Evolutionary conservation across 1,140 invertebrate species (phyloP).

Genomic region (Rhizoglyphus robini): DNA sequence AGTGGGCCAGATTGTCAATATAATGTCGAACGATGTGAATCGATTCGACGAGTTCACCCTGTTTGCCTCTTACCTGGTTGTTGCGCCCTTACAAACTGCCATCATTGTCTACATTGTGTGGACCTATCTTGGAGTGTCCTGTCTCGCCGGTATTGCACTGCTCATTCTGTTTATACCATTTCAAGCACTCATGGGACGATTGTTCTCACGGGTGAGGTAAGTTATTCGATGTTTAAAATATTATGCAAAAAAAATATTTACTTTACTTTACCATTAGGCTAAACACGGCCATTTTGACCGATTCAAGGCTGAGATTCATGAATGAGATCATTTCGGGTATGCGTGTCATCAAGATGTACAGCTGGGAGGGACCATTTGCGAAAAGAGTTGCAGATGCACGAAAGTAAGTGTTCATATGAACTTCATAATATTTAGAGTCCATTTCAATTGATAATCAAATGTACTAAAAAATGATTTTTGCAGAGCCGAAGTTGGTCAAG

Average conservation of each 20-base stretch:
- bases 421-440: too few species aligned
- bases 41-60: slow-evolving; percentile 43
- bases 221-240: too few species aligned
- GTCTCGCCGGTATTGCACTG: slow-evolving; percentile 13
- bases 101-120: slow-evolving; percentile 23
- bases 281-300: too few species aligned
- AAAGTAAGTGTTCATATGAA: slow-evolving; percentile 26
- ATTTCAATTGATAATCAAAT: too few species aligned
- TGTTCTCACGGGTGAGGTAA: slow-evolving; percentile 31
- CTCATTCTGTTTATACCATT: slow-evolving; percentile 24
- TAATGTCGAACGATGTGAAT: too few species aligned
- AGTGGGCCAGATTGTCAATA: too few species aligned
- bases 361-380: slow-evolving; percentile 65
- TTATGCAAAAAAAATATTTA: too few species aligned
- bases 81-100: slow-evolving; percentile 23
- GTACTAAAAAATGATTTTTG: too few species aligned
- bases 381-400: slow-evolving; percentile 46
- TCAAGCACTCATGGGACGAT: slow-evolving; percentile 21
- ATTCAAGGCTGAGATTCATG: too few species aligned
- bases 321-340: too few species aligned
- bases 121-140: too few species aligned
- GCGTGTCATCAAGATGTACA: slow-evolving; percentile 61
- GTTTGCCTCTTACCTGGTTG: slow-evolving; percentile 20
- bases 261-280: too few species aligned
- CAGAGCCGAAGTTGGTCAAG: slow-evolving; percentile 30